These are phyloP conservation scores for Percopsis transmontana DNA, from an alignment of 2,113 vertebrate genomes.

Conservation along the genomic window DNA sequence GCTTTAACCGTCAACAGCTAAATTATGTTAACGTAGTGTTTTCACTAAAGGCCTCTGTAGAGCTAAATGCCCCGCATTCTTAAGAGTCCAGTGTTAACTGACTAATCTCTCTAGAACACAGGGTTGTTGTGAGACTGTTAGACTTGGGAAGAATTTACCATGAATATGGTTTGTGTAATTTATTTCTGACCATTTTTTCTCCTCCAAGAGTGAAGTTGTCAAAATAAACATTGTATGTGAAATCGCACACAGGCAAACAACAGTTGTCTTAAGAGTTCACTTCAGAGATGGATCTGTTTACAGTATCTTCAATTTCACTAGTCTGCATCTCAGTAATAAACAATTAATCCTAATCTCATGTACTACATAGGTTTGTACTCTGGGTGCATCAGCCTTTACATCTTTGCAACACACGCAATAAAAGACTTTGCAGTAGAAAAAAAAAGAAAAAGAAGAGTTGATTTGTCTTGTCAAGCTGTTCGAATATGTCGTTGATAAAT, in stretches of 20 bases:
- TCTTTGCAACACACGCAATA: neutral
- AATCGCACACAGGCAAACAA: neutral
- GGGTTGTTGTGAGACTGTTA: conserved; percentile 31
- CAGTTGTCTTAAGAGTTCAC: neutral
- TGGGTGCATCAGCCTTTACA: neutral
- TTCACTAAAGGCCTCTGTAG: conserved; percentile 10
- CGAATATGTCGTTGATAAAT: too few relatives aligned
- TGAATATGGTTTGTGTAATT: conserved; percentile 12
- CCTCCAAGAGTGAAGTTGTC: conserved; percentile 10
- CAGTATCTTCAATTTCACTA: neutral
- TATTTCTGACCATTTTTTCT: neutral
- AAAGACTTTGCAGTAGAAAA: neutral
- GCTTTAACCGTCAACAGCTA: neutral
- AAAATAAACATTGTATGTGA: conserved; percentile 10
- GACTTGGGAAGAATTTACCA: conserved; percentile 12
- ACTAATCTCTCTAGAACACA: conserved; percentile 31
- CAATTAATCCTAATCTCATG: neutral
- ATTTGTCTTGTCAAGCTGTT: too few relatives aligned
- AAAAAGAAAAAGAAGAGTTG: neutral
- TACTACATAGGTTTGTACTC: neutral
- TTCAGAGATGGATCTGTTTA: neutral
- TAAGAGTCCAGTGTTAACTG: conserved; percentile 39
- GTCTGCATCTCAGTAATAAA: neutral
- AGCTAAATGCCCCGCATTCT: conserved; percentile 46
- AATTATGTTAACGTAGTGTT: neutral